Conservation (phyloP, 37 sponge, comb jelly and placozoan genomes). For the Cladorhizidae sp. region DNA sequence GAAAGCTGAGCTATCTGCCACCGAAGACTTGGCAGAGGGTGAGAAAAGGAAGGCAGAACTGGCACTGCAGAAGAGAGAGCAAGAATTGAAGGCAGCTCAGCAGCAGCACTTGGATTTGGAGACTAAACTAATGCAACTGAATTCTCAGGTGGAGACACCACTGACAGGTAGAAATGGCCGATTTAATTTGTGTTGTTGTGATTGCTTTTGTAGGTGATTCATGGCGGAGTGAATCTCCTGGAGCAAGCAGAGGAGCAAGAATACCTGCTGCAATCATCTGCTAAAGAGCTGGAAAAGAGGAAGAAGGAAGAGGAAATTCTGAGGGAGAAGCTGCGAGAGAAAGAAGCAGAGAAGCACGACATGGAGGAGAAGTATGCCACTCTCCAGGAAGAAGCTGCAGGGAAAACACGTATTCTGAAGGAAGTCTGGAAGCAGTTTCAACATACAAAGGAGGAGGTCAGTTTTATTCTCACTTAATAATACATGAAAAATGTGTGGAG, state of each 20-base stretch:
- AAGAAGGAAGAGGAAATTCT: conserved; percentile 73
- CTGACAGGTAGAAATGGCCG: too few relatives aligned
- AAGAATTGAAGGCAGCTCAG: conserved; percentile 82
- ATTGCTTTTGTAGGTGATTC: conserved; percentile 66
- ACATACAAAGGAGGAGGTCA: conserved; percentile 88
- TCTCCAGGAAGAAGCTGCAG: conserved; percentile 95
- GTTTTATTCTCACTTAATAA: background rate
- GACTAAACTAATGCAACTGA: conserved; percentile 71
- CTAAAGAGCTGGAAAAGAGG: conserved; percentile 77
- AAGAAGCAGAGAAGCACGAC: conserved; percentile 81
- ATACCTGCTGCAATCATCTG: conserved; percentile 87
- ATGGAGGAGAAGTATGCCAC: conserved; percentile 91
- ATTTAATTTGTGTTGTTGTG: background rate
- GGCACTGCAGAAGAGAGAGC: conserved; percentile 78
- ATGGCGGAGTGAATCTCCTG: conserved; percentile 96
- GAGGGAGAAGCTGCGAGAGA: conserved; percentile 70
- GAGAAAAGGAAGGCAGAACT: conserved; percentile 72
- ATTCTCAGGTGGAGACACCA: conserved; percentile 53
- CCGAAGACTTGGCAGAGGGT: conserved; percentile 81
- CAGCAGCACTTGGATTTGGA: conserved; percentile 82
- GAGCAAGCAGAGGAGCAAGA: conserved; percentile 98
- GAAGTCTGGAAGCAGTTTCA: conserved; percentile 90
- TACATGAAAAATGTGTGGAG: too few relatives aligned
- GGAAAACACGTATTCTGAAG: conserved; percentile 83
- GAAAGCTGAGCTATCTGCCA: conserved; percentile 54